phyloP scores from a whole-genome alignment of 2,797 vertebrate genomes.

The Ctenochaetus hawaiiensis region DNA sequence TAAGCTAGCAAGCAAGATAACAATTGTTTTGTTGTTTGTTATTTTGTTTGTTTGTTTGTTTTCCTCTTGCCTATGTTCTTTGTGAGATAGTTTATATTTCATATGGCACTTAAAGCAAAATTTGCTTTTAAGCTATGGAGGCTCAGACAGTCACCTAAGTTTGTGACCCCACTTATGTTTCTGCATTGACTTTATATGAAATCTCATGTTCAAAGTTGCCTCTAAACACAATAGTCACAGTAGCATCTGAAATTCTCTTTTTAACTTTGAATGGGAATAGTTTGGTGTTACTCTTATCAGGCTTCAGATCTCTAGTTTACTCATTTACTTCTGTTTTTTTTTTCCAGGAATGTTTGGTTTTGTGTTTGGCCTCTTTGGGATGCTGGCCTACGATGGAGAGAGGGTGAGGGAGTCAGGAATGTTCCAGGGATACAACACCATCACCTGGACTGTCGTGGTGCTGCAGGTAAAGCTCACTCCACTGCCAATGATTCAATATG shows the following conservation, averaged over 20 bases:
- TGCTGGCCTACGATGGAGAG: constrained; percentile 94
- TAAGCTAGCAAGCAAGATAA: background rate
- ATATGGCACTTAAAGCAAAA: no score
- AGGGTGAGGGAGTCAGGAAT: constrained; percentile 92
- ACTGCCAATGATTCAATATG: background rate
- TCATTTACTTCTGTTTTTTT: constrained; percentile 12
- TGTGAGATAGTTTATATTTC: no score
- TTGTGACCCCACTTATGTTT: background rate
- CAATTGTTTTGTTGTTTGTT: background rate
- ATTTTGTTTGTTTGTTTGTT: no score
- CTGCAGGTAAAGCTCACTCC: constrained; percentile 89
- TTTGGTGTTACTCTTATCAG: background rate
- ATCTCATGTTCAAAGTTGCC: background rate
- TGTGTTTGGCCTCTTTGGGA: constrained; percentile 94
- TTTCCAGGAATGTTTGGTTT: constrained; percentile 93
- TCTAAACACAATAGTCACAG: background rate
- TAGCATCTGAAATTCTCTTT: background rate
- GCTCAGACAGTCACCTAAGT: no score
- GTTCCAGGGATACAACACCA: constrained; percentile 96
- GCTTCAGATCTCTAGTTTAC: background rate
- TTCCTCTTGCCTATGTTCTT: background rate
- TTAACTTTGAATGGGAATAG: background rate
- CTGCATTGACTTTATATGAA: background rate
- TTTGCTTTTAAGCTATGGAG: no score
- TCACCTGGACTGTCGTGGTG: constrained; percentile 95